Evolutionary conservation across 2,113 vertebrate species (phyloP), one percentile per base, ranked within the genome.

Genomic region (Periophthalmus modestus): DNA sequence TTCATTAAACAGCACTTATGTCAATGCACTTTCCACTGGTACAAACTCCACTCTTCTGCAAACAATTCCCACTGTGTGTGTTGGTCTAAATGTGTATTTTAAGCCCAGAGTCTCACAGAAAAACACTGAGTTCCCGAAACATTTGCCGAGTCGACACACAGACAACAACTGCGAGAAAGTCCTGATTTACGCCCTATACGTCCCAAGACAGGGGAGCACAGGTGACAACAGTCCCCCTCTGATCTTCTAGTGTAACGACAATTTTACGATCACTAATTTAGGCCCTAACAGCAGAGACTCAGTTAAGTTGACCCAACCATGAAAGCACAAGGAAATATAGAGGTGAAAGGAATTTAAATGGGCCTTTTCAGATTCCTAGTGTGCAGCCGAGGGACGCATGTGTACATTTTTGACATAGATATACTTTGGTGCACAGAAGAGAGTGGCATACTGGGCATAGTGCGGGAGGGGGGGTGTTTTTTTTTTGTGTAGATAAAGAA

Each of bases 241-340:
- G 84, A 90, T 86, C 79, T 86, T 68, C 78, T 28, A n/a, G 50
- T 43, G 61, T 68, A 62, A 80, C 79, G 85, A 89, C 86, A 66
- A 77, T 43, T 93, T 93, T 91, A 93, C 71, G 82, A 61, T 80
- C 58, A 6, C 54, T 86, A 82, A 89, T 89, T 74, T 82, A 89
- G 87, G 77, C 66, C 69, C 80, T 83, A 84, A 84, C 81, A 78
- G 68, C 74, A 81, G 72, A 74, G 75, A 50, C 66, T 82, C 80
- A 68, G 66, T 65, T 58, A 33, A 78, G 76, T 73, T 75, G 78
- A 86, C 75, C 70, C 58, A 36, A 66, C 73, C 66, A 73, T 80
- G 76, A 88, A 82, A 87, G 78, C 69, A 79, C 71, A 55, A 74
- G 69, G 78, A 85, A 83, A 74, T 24, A 54, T 54, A 43, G 54